phyloP scores from a whole-genome alignment of 2,888 invertebrate species.

The Argynnis bischoffii region DNA sequence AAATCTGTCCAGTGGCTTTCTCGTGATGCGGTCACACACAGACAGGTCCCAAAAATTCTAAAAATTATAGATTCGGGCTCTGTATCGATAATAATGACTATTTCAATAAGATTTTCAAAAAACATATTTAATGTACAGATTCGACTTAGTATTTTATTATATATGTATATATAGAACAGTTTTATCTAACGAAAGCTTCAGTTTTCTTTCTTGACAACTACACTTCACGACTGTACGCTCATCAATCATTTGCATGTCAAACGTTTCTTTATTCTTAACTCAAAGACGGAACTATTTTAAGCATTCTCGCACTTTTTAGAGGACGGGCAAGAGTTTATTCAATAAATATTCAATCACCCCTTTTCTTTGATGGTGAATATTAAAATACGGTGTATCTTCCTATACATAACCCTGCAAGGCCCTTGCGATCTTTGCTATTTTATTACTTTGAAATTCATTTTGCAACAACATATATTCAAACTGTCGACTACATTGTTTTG shows the following conservation, averaged over 20 bases:
- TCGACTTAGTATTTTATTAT: too few relatives aligned
- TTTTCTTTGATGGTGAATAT: slow-evolving; percentile 13
- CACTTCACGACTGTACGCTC: slow-evolving; percentile 9
- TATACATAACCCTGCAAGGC: slow-evolving; percentile 2
- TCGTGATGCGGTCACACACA: too few relatives aligned
- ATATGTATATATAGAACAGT: background rate
- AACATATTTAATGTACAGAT: too few relatives aligned
- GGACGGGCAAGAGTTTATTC: background rate
- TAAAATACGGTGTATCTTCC: background rate
- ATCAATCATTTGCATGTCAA: slow-evolving; percentile 21
- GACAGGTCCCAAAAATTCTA: too few relatives aligned
- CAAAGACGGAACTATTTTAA: slow-evolving; percentile 3
- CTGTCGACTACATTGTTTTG: slow-evolving; percentile 7
- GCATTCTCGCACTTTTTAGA: slow-evolving; percentile 5
- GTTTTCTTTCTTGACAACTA: slow-evolving; percentile 1
- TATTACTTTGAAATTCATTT: slow-evolving; percentile 15
- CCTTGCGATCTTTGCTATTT: slow-evolving; percentile 14
- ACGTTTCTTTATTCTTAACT: slow-evolving; percentile 8
- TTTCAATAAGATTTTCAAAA: too few relatives aligned
- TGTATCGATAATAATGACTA: too few relatives aligned
- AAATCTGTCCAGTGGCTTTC: too few relatives aligned
- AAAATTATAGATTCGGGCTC: too few relatives aligned
- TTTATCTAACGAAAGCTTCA: background rate
- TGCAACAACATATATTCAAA: background rate
- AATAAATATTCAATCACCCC: slow-evolving; percentile 19